Evolutionary conservation across 92 coral and sea anemone species (phyloP).

Genomic region (Hydrozoanthus gracilis): DNA sequence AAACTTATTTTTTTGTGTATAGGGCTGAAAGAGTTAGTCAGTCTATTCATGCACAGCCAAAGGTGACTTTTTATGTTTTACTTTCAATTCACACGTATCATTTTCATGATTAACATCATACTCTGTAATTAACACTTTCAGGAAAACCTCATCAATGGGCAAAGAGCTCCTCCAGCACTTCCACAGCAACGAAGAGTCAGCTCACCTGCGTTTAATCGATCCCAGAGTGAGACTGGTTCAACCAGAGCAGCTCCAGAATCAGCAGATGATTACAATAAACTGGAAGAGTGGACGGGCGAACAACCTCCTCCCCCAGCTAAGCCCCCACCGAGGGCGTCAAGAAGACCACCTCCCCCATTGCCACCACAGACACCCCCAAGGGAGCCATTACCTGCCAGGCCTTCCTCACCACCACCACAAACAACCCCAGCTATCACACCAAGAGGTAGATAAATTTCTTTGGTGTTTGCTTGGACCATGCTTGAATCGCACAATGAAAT

Average conservation of each 20-base stretch:
- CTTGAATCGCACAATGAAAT: background rate
- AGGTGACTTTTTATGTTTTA: too few species aligned
- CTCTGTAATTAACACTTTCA: background rate
- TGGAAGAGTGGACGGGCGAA: slow-evolving; percentile 52
- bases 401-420: slow-evolving; percentile 41
- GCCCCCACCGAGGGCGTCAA: slow-evolving; percentile 67
- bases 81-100: too few species aligned
- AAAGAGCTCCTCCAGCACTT: slow-evolving; percentile 1
- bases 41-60: too few species aligned
- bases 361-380: slow-evolving; percentile 60
- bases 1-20: too few species aligned
- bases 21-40: too few species aligned
- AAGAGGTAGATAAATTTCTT: slow-evolving; percentile 2
- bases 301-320: slow-evolving; percentile 65
- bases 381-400: slow-evolving; percentile 26
- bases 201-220: slow-evolving; percentile 42
- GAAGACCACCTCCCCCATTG: slow-evolving; percentile 93
- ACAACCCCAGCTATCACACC: slow-evolving; percentile 7
- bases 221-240: slow-evolving; percentile 66
- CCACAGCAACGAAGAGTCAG: slow-evolving; percentile 32
- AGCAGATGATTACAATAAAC: slow-evolving; percentile 66
- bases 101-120: too few species aligned
- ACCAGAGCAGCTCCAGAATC: slow-evolving; percentile 40
- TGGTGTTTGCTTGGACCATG: background rate
- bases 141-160: slow-evolving; percentile 53